Percentiles rank a stretch among this genome's conserved stretches.
Conservation (phyloP, 2,113 vertebrate species). For the Dolichotis patagonum region DNA sequence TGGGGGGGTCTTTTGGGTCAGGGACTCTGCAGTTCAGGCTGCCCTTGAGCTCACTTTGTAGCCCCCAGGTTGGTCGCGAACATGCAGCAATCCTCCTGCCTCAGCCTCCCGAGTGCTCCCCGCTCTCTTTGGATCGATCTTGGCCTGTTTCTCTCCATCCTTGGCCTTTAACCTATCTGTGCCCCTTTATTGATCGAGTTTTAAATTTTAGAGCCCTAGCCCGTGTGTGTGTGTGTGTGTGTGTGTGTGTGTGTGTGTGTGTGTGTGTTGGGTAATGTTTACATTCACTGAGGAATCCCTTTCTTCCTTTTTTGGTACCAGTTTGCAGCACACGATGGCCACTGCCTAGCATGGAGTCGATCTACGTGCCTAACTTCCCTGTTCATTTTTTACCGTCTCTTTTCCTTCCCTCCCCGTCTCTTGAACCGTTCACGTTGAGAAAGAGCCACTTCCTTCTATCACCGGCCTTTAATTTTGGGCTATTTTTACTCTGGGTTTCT, state of each 20-base stretch:
- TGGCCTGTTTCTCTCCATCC: not conserved
- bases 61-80: not conserved
- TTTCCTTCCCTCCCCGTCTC: not conserved
- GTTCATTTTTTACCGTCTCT: too few relatives aligned
- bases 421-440: not conserved
- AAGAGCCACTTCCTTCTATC: not conserved
- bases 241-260: not conserved
- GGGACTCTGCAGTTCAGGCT: too few relatives aligned
- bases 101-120: too few relatives aligned
- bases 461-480: not conserved
- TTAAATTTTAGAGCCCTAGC: too few relatives aligned
- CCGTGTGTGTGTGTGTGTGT: too few relatives aligned
- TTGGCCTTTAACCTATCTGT: not conserved
- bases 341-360: not conserved
- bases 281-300: not conserved
- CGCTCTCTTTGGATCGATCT: not conserved
- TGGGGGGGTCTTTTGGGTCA: too few relatives aligned
- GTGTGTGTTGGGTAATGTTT: not conserved
- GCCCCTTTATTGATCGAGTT: too few relatives aligned
- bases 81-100: too few relatives aligned
- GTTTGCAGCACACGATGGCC: not conserved
- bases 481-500: not conserved
- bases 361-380: not conserved
- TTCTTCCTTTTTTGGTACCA: not conserved
- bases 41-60: too few relatives aligned